Evolutionary conservation across 2,113 vertebrate genomes (phyloP).

Genomic region (Raja brachyura): DNA sequence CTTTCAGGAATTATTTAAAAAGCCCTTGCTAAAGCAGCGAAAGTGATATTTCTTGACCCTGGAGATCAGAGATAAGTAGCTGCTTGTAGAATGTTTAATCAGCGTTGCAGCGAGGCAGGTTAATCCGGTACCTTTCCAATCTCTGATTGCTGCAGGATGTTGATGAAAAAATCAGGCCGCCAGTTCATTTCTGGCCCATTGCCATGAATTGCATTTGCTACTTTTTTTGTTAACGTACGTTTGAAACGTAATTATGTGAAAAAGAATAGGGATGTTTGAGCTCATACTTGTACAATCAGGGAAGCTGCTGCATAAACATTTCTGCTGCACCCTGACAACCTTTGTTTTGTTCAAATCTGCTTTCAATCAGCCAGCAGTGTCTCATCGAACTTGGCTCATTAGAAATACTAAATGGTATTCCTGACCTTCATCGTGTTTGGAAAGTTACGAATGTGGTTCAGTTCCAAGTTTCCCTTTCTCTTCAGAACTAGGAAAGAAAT

Average conservation of each 20-base stretch:
- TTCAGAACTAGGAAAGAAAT: too few species aligned
- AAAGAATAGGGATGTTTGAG: background rate
- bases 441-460: background rate
- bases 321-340: background rate
- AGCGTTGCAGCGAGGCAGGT: background rate
- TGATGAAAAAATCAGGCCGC: background rate
- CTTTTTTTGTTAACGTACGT: too few species aligned
- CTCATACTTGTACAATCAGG: background rate
- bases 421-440: background rate
- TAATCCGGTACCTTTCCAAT: background rate
- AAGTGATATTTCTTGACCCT: background rate
- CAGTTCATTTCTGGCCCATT: background rate
- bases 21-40: background rate
- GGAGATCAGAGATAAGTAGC: background rate
- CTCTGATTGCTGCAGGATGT: background rate
- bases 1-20: background rate
- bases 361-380: background rate
- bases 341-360: background rate
- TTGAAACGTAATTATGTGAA: background rate
- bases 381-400: background rate
- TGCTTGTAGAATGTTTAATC: background rate
- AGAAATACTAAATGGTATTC: background rate
- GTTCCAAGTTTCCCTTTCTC: conserved; percentile 5
- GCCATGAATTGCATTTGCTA: background rate
- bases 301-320: background rate